These are phyloP conservation scores for Eumeta japonica DNA, from an alignment of 1,140 invertebrate genomes.

Conservation along the genomic window DNA sequence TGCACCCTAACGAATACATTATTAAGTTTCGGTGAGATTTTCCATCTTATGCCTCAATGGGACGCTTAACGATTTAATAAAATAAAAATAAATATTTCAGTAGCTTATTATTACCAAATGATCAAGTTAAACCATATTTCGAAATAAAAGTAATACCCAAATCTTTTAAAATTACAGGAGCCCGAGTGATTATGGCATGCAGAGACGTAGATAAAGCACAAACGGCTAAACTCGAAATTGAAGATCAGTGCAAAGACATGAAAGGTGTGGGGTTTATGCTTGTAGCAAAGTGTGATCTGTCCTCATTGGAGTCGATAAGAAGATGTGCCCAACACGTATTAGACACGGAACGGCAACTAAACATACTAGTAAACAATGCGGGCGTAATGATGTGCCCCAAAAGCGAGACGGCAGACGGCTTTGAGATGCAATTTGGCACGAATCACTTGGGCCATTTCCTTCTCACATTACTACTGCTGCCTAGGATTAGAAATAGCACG, in stretches of 20 bases:
- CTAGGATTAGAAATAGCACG: slow-evolving; percentile 50
- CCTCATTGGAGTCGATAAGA: slow-evolving; percentile 72
- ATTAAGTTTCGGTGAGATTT: too few relatives aligned
- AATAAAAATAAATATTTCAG: too few relatives aligned
- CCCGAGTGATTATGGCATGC: slow-evolving; percentile 79
- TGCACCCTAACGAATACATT: too few relatives aligned
- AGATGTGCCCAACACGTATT: slow-evolving; percentile 58
- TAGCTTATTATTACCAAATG: too few relatives aligned
- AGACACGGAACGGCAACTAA: slow-evolving; percentile 56
- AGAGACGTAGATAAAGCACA: slow-evolving; percentile 72
- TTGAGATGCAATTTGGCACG: slow-evolving; percentile 65
- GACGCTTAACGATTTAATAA: too few relatives aligned
- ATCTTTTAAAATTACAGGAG: slow-evolving; percentile 58
- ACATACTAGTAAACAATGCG: slow-evolving; percentile 73
- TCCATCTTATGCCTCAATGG: too few relatives aligned
- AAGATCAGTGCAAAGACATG: slow-evolving; percentile 25
- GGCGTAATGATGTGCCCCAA: slow-evolving; percentile 59
- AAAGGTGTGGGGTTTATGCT: slow-evolving; percentile 37
- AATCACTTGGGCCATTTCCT: slow-evolving; percentile 71
- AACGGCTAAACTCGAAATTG: slow-evolving; percentile 47
- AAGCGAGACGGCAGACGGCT: slow-evolving; percentile 62
- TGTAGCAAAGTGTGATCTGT: slow-evolving; percentile 74
- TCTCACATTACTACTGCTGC: slow-evolving; percentile 65
- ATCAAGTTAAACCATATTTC: too few relatives aligned
- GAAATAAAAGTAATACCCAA: too few relatives aligned